Evolutionary conservation across 2,113 vertebrate genomes (phyloP), one percentile per base, ranked within the genome.

Genomic region (Hemicordylus capensis): DNA sequence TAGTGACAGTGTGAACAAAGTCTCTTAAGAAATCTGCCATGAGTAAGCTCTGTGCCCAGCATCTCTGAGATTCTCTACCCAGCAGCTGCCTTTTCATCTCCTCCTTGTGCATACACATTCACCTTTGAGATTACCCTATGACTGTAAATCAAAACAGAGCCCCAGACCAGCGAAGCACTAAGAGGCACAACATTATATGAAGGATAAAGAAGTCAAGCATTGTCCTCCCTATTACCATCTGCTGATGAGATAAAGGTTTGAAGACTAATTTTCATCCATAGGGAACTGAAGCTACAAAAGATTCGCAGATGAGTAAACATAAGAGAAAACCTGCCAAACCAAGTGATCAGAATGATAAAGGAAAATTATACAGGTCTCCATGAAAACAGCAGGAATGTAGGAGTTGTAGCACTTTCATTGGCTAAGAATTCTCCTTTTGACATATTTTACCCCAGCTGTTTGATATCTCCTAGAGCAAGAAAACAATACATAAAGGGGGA

Each of bases 71-170:
- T 74, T 10, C 83, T 1, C 0, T 0, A 80, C 31, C 10, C 86
- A 64, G 63, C 93, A 89, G 82, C 90, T 91, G 92, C 82, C 90
- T 84, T 20, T 46, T 69, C 87, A 77, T 86, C 56, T 20, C 28
- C 75, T 75, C 56, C 61, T 89, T 90, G 89, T 19, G 75, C 64
- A 82, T 83, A 76, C 84, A 85, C 79, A 37, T 85, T 90, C 82
- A 48, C 77, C 82, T 72, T 83, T 88, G 69, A 83, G 82, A 76
- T 75, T 80, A 89, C 86, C 91, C 56, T 87, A 64, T 0, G 1
- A 56, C 79, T 77, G 78, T 73, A 89, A 54, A 94, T 85, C 84
- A 83, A 92, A 93, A 89, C 81, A 83, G 64, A 4, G 73, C 80
- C 12, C 39, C 24, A 73, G 58, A 76, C 89, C 70, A 72, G 78